A percentile compares a stretch with the other conserved stretches of the same genome.
Conservation (phyloP, 2,888 invertebrate species). For the Caenorhabditis macrosperma region DNA sequence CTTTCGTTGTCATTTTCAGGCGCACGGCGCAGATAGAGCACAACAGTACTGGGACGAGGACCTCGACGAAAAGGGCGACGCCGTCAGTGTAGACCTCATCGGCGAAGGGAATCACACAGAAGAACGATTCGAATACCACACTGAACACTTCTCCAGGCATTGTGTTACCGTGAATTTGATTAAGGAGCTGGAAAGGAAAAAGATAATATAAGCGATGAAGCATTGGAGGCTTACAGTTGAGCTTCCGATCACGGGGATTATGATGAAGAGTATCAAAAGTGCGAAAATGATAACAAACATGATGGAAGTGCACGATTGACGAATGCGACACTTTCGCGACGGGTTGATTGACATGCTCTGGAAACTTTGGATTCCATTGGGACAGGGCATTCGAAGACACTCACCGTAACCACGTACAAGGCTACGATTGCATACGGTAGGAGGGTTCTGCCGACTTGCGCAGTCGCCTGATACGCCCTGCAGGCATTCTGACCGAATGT, state of each 20-base stretch:
- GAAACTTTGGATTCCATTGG: not conserved
- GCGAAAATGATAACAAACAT: slow-evolving; percentile 42
- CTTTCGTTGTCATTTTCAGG: slow-evolving; percentile 33
- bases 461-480: slow-evolving; percentile 40
- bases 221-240: slow-evolving; percentile 45
- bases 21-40: slow-evolving; percentile 33
- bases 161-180: slow-evolving; percentile 34
- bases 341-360: slow-evolving; percentile 42
- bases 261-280: slow-evolving; percentile 39
- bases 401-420: slow-evolving; percentile 40
- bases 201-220: too few species aligned
- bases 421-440: slow-evolving; percentile 43
- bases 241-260: slow-evolving; percentile 40
- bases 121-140: slow-evolving; percentile 48
- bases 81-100: slow-evolving; percentile 47
- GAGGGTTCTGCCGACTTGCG: slow-evolving; percentile 39
- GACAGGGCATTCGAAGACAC: not conserved
- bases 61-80: slow-evolving; percentile 43
- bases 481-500: slow-evolving; percentile 64
- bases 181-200: slow-evolving; percentile 27
- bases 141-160: slow-evolving; percentile 38
- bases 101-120: slow-evolving; percentile 50
- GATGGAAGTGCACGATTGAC: slow-evolving; percentile 35
- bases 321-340: slow-evolving; percentile 17
- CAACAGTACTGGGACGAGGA: slow-evolving; percentile 17